Percentiles rank a stretch among this genome's conserved stretches.
These are phyloP conservation scores for Pogonocichla stellata DNA, from an alignment of 2,113 vertebrate genomes.

Conservation along the genomic window DNA sequence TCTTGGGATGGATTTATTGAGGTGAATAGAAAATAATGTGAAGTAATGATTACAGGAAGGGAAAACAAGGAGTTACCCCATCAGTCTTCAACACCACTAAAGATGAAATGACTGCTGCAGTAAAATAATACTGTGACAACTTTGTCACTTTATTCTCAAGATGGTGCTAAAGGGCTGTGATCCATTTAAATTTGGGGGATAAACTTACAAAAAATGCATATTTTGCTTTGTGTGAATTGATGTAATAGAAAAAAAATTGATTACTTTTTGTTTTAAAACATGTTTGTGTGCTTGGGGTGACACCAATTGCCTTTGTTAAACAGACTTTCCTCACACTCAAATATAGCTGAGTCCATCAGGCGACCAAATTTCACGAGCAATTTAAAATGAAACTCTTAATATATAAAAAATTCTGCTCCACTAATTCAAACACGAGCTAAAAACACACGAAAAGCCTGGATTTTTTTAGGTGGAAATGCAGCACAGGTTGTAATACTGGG, in stretches of 20 bases:
- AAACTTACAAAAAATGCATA: neutral
- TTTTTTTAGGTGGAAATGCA: neutral
- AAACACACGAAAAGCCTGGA: fast-evolving
- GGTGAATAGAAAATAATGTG: neutral
- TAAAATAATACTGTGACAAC: neutral
- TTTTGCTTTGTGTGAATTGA: neutral
- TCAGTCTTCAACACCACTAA: neutral
- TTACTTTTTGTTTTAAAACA: neutral
- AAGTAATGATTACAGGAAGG: neutral
- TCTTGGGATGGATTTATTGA: slow-evolving; percentile 26
- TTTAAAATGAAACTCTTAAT: neutral
- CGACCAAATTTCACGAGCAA: neutral
- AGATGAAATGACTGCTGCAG: neutral
- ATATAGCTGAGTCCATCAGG: neutral
- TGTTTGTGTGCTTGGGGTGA: neutral
- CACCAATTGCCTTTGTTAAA: neutral
- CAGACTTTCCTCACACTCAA: neutral
- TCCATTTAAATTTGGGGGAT: neutral
- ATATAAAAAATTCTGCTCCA: neutral
- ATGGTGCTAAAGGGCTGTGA: neutral
- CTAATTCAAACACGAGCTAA: neutral
- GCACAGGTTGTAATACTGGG: neutral
- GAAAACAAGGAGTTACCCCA: neutral
- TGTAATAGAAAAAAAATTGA: neutral
- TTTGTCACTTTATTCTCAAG: slow-evolving; percentile 13